These are phyloP conservation scores for Syrrhaptes paradoxus DNA, from an alignment of 2,113 vertebrate genomes.

Conservation along the genomic window DNA sequence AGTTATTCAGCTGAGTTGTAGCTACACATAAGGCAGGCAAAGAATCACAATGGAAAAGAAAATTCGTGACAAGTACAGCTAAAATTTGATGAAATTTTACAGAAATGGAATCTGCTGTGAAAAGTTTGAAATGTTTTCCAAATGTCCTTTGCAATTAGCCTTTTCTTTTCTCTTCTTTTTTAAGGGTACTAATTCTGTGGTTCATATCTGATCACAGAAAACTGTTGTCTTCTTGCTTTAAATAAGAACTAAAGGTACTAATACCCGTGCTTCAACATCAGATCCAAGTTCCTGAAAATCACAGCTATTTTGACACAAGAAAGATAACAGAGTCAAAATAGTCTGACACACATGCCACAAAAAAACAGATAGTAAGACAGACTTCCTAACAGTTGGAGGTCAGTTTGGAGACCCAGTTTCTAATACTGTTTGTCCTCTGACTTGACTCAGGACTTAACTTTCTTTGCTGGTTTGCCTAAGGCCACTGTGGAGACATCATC, in stretches of 20 bases:
- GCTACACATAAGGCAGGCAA: background rate
- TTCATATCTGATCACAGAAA: background rate
- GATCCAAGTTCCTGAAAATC: background rate
- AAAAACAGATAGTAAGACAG: rapidly evolving
- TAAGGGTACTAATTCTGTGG: background rate
- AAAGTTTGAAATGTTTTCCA: background rate
- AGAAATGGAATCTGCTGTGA: background rate
- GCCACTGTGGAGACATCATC: background rate
- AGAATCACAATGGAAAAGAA: background rate
- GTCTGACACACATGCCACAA: background rate
- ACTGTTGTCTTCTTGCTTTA: background rate
- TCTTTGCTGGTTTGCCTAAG: background rate
- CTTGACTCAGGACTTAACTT: background rate
- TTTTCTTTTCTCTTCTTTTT: background rate
- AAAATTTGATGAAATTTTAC: background rate
- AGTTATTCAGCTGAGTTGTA: background rate
- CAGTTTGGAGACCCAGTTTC: background rate
- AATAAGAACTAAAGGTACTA: background rate
- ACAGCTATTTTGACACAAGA: background rate
- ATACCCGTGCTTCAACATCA: background rate
- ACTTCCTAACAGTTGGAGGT: background rate
- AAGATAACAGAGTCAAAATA: background rate
- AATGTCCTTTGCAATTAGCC: background rate
- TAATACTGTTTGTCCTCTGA: background rate
- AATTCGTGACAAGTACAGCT: background rate